phyloP scores from a whole-genome alignment of 2,888 invertebrate genomes.

The Nowickia ferox region DNA sequence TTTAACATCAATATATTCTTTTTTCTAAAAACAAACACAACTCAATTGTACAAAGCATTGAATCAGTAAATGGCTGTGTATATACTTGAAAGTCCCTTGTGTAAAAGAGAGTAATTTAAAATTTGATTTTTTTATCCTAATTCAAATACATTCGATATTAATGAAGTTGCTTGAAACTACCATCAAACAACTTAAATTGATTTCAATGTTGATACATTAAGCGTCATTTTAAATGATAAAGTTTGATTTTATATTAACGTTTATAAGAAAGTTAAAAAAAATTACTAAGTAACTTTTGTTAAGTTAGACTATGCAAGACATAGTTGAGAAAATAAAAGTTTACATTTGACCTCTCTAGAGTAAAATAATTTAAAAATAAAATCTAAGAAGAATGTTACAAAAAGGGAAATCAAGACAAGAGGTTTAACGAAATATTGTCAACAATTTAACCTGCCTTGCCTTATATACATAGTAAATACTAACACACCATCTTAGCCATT shows the following conservation, averaged over 20 bases:
- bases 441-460: constrained; percentile 38
- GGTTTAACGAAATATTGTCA: constrained; percentile 40
- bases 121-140: constrained; percentile 5
- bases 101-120: constrained; percentile 32
- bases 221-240: constrained; percentile 47
- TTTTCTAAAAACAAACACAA: too few species aligned
- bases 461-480: constrained; percentile 36
- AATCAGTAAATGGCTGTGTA: background rate
- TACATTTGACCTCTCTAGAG: constrained; percentile 61
- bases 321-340: constrained; percentile 29
- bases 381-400: constrained; percentile 21
- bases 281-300: background rate
- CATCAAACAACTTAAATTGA: constrained; percentile 66
- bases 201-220: constrained; percentile 66
- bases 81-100: constrained; percentile 16
- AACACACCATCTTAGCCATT: background rate
- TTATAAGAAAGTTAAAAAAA: constrained; percentile 12
- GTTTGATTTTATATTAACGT: constrained; percentile 56
- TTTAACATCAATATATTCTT: too few species aligned
- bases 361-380: constrained; percentile 48
- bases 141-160: background rate
- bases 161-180: constrained; percentile 28
- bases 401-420: constrained; percentile 37
- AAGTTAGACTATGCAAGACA: background rate
- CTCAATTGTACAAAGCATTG: too few species aligned